A percentile compares a stretch with the other conserved stretches of the same genome.
phyloP scores from a whole-genome alignment of 2,113 vertebrate genomes.

The Coregonus clupeaformis region DNA sequence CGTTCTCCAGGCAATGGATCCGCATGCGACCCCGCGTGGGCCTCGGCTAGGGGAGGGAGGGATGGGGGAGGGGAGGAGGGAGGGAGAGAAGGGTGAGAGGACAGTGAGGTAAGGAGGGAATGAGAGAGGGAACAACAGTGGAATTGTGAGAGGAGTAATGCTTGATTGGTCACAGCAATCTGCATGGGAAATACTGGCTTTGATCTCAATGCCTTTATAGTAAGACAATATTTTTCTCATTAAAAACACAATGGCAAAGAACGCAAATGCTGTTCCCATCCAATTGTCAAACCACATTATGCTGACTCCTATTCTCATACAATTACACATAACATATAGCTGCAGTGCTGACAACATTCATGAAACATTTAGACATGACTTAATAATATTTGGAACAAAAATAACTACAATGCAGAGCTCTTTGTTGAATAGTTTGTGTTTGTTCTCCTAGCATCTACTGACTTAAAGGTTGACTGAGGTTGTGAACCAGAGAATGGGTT shows the following conservation, averaged over 20 bases:
- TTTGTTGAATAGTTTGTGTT: neutral
- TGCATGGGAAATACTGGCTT: too few relatives aligned
- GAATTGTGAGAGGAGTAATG: too few relatives aligned
- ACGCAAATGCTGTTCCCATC: too few relatives aligned
- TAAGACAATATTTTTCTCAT: neutral
- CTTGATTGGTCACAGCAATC: too few relatives aligned
- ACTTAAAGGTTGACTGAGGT: neutral
- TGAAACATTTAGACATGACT: neutral
- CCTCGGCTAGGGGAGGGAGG: slow-evolving; percentile 74
- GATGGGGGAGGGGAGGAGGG: neutral
- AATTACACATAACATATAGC: neutral
- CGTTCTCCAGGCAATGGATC: slow-evolving; percentile 95
- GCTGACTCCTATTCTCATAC: neutral
- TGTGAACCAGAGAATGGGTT: neutral
- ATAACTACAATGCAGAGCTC: neutral
- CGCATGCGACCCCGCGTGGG: slow-evolving; percentile 91
- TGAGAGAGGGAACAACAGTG: neutral
- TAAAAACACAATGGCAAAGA: neutral
- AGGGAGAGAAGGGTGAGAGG: neutral
- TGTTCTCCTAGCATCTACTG: neutral
- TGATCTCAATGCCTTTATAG: too few relatives aligned
- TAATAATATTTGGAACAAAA: neutral
- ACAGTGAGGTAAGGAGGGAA: neutral
- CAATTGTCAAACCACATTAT: neutral
- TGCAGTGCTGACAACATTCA: slow-evolving; percentile 3